These are phyloP conservation scores for Aldrovandia affinis DNA, from an alignment of 2,797 vertebrate genomes.

Conservation along the genomic window DNA sequence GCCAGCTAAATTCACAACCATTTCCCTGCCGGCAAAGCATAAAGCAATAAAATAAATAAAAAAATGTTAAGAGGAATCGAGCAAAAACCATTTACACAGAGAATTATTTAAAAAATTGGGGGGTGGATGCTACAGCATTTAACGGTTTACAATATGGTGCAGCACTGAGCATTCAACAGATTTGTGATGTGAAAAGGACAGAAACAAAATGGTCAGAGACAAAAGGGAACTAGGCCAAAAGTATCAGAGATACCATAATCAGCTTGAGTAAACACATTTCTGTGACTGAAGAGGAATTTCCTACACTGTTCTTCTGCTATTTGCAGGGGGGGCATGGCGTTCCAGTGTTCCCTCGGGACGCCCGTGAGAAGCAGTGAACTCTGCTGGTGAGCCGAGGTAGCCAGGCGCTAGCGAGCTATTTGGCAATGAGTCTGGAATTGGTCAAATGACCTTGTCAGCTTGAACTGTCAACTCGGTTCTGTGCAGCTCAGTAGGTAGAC, in stretches of 20 bases:
- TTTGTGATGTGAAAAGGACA: too few species aligned
- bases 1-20: slow-evolving; percentile 4
- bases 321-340: background rate
- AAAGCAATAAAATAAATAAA: background rate
- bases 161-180: background rate
- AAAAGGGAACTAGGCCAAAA: background rate
- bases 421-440: background rate
- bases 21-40: background rate
- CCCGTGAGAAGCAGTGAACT: background rate
- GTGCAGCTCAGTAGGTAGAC: too few species aligned
- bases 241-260: background rate
- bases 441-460: background rate
- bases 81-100: background rate
- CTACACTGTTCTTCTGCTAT: background rate
- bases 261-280: background rate
- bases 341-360: background rate
- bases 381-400: background rate
- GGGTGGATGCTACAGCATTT: background rate
- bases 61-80: too few species aligned
- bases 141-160: background rate
- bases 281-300: background rate
- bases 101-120: too few species aligned
- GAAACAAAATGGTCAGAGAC: background rate
- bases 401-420: background rate
- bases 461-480: too few species aligned